phyloP scores from a whole-genome alignment of 2,797 vertebrate genomes.

The Sibirionetta formosa region DNA sequence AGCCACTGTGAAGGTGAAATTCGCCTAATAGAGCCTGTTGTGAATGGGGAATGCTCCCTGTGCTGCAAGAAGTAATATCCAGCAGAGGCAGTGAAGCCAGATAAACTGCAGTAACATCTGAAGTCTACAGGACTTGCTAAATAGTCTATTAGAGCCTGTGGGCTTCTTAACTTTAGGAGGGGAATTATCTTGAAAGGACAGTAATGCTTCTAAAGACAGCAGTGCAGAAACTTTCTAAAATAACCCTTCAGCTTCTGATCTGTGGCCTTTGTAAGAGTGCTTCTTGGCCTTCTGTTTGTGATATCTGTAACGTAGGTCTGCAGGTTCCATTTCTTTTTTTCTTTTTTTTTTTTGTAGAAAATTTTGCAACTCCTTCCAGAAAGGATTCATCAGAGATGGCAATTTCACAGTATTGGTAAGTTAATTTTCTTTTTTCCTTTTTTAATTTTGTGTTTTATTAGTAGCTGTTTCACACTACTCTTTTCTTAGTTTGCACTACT shows the following conservation, averaged over 20 bases:
- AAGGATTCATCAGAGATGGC: slow-evolving; percentile 96
- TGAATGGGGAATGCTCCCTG: not conserved
- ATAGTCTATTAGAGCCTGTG: not conserved
- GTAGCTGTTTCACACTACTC: not conserved
- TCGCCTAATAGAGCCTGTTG: not conserved
- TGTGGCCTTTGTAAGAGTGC: not conserved
- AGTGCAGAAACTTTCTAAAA: not conserved
- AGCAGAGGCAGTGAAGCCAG: not conserved
- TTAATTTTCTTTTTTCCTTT: not conserved
- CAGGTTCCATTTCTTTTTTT: slow-evolving; percentile 15
- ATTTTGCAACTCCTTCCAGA: slow-evolving; percentile 98
- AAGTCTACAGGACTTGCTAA: not conserved
- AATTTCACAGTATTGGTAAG: slow-evolving; percentile 99
- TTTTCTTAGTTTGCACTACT: not conserved
- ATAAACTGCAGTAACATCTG: not conserved
- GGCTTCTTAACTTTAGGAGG: not conserved
- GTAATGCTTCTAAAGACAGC: not conserved
- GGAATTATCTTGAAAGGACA: not conserved
- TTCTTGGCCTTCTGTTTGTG: not conserved
- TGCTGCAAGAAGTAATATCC: not conserved
- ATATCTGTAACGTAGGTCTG: not conserved
- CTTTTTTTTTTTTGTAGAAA: slow-evolving; percentile 87
- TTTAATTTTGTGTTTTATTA: not conserved
- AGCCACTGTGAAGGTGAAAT: not conserved
- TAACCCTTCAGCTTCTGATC: not conserved